Percentiles rank a stretch among this genome's conserved stretches.
Evolutionary conservation across 2,113 vertebrate species (phyloP).

Genomic region (Antechinus flavipes): DNA sequence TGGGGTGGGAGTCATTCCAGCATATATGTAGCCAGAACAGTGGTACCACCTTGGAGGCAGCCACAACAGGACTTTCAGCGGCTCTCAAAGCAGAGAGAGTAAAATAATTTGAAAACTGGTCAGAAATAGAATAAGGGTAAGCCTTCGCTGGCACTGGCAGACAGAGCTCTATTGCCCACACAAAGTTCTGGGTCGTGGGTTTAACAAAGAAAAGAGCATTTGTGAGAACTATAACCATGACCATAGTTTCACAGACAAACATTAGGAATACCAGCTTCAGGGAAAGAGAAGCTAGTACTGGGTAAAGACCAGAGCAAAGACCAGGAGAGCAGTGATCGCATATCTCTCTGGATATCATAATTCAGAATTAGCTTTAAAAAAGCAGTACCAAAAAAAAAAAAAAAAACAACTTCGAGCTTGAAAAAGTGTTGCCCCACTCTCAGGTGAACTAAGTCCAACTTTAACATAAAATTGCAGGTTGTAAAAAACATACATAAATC

Average conservation of each 20-base stretch:
- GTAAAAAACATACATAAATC: not conserved
- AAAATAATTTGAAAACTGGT: not conserved
- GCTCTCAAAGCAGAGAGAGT: fast-evolving
- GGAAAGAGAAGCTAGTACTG: not conserved
- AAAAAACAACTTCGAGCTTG: not conserved
- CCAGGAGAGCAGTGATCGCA: not conserved
- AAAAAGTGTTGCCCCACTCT: not conserved
- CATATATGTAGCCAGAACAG: not conserved
- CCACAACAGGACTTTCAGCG: not conserved
- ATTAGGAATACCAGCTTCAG: not conserved
- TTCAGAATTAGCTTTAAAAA: too few species aligned
- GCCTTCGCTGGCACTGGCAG: not conserved
- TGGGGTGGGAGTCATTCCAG: not conserved
- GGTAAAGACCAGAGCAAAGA: not conserved
- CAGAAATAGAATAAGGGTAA: not conserved
- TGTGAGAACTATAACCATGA: not conserved
- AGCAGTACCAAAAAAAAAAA: not conserved
- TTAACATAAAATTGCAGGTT: not conserved
- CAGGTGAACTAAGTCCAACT: not conserved
- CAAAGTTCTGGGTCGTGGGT: not conserved
- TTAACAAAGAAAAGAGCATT: not conserved
- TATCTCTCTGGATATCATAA: not conserved
- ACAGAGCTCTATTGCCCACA: not conserved
- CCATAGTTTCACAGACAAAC: not conserved
- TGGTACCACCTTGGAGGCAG: not conserved